Conservation (phyloP, 2,888 invertebrate genomes). For the Napeogenes sylphis region DNA sequence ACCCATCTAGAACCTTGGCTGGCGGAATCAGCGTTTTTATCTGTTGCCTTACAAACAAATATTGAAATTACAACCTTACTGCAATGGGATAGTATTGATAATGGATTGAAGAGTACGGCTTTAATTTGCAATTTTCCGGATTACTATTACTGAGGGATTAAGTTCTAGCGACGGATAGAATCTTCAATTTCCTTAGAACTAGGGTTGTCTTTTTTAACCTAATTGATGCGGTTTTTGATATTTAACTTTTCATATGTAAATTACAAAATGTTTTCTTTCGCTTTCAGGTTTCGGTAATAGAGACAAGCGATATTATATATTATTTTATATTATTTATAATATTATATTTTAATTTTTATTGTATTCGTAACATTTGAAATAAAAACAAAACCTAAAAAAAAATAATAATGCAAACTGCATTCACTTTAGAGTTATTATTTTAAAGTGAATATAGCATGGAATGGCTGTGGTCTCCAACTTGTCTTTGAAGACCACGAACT, state of each 20-base stretch:
- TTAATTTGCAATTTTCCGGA: slow-evolving; percentile 75
- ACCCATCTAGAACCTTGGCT: slow-evolving; percentile 56
- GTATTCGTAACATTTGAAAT: too few species aligned
- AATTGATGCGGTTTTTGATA: slow-evolving; percentile 40
- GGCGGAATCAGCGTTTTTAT: slow-evolving; percentile 65
- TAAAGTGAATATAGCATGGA: too few species aligned
- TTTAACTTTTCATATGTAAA: slow-evolving; percentile 8
- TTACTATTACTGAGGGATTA: slow-evolving; percentile 69
- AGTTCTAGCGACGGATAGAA: slow-evolving; percentile 69
- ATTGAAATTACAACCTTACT: slow-evolving; percentile 18
- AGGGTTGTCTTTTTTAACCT: slow-evolving; percentile 55
- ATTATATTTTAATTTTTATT: too few species aligned
- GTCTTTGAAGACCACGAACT: too few species aligned
- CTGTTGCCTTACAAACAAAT: slow-evolving; percentile 35
- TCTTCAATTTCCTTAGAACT: slow-evolving; percentile 74
- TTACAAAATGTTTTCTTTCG: not conserved
- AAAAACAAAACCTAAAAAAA: too few species aligned
- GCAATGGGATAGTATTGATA: slow-evolving; percentile 1
- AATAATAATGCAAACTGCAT: too few species aligned
- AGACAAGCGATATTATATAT: too few species aligned
- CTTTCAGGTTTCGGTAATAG: not conserved
- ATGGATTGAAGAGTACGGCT: slow-evolving; percentile 25
- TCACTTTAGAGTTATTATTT: too few species aligned
- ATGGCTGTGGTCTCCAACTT: too few species aligned
- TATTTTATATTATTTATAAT: too few species aligned